phyloP scores from a whole-genome alignment of 2,797 vertebrate species.

The Lepilemur ruficaudatus region DNA sequence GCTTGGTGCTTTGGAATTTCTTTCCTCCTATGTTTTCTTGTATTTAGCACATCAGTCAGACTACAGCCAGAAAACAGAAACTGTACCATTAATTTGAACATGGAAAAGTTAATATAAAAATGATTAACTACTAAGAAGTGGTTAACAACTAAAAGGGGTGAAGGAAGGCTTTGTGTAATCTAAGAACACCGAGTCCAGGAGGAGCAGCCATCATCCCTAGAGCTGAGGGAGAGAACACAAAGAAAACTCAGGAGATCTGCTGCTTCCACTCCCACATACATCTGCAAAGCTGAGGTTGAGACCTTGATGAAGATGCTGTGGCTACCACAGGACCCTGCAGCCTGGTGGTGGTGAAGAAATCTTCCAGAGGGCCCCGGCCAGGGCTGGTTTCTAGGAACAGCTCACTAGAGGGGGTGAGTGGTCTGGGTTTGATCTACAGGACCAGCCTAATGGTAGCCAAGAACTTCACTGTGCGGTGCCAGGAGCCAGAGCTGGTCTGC shows the following conservation, averaged over 20 bases:
- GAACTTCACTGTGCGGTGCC: too few relatives aligned
- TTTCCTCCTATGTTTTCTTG: not conserved
- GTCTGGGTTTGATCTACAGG: not conserved
- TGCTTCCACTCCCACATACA: fast-evolving
- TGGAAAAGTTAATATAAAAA: not conserved
- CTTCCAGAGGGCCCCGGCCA: not conserved
- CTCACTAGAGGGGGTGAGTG: not conserved
- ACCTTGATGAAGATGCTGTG: not conserved
- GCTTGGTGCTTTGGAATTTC: not conserved
- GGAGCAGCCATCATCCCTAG: not conserved
- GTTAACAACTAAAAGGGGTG: too few relatives aligned
- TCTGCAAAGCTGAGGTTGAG: not conserved
- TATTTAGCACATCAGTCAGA: not conserved
- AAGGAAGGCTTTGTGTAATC: not conserved
- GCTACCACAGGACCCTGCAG: not conserved
- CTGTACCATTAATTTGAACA: not conserved
- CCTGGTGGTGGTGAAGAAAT: not conserved
- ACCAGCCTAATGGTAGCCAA: not conserved
- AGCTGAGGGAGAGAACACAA: not conserved
- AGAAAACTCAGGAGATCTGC: not conserved
- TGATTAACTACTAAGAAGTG: not conserved
- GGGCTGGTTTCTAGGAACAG: too few relatives aligned
- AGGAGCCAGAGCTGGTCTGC: not conserved
- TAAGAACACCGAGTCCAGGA: not conserved
- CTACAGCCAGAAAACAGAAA: not conserved